These are phyloP conservation scores for Jacana jacana DNA, from an alignment of 2,113 vertebrate genomes.

Conservation along the genomic window DNA sequence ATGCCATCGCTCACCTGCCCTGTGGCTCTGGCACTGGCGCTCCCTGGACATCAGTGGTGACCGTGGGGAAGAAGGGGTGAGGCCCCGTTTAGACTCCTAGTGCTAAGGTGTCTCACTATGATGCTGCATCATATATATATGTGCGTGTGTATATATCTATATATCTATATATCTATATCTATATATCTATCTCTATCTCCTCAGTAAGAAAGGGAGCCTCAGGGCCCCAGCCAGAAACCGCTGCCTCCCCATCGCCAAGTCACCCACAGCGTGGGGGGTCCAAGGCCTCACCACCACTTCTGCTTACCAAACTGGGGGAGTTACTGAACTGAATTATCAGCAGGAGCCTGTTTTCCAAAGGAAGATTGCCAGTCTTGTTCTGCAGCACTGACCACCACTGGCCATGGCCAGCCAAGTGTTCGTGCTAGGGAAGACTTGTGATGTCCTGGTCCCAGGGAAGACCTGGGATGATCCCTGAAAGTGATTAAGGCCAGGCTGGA, in stretches of 20 bases:
- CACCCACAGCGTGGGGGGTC: accelerated
- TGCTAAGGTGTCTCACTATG: too few relatives aligned
- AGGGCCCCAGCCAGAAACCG: accelerated
- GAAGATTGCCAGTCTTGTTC: background rate
- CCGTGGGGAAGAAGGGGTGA: background rate
- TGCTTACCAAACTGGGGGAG: accelerated
- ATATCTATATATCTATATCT: too few relatives aligned
- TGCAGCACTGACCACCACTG: too few relatives aligned
- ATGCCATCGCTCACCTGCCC: background rate
- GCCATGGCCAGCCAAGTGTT: accelerated
- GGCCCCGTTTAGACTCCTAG: accelerated
- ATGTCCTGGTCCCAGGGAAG: too few relatives aligned
- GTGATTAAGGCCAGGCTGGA: too few relatives aligned
- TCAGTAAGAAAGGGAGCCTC: background rate
- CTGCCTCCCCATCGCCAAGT: accelerated
- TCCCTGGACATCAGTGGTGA: accelerated
- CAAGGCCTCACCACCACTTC: accelerated
- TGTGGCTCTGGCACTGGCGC: background rate
- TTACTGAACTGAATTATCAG: accelerated
- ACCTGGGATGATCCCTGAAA: too few relatives aligned
- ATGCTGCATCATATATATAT: background rate
- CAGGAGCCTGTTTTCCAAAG: background rate
- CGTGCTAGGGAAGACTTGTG: background rate
- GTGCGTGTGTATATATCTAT: background rate
- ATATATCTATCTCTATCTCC: accelerated